Conservation (phyloP, 1,140 invertebrate species). For the Papilio dardanus region DNA sequence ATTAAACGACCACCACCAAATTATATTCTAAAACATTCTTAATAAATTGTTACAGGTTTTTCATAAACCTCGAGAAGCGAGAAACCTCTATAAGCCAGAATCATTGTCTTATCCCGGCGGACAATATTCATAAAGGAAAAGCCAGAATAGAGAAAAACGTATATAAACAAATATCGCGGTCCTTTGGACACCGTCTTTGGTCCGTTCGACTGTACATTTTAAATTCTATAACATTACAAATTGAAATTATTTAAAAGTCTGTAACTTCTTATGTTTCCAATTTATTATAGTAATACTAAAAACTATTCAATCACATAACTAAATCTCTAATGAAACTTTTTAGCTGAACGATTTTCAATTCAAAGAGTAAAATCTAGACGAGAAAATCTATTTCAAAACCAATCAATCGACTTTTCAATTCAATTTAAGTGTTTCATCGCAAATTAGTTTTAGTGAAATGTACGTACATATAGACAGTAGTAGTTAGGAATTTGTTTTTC, state of each 20-base stretch:
- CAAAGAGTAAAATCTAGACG: slow-evolving; percentile 13
- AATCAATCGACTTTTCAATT: slow-evolving; percentile 23
- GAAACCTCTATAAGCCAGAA: too few relatives aligned
- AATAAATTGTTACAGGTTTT: too few relatives aligned
- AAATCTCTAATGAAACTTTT: background rate
- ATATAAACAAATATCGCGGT: too few relatives aligned
- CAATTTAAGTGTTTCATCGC: slow-evolving; percentile 24
- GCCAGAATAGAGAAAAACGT: too few relatives aligned
- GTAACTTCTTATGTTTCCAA: background rate
- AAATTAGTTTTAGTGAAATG: slow-evolving; percentile 28
- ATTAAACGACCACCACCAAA: too few relatives aligned
- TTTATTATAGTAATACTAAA: background rate
- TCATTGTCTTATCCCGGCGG: too few relatives aligned
- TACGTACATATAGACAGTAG: background rate
- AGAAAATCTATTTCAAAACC: slow-evolving; percentile 24
- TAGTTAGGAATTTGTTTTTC: background rate
- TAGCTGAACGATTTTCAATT: slow-evolving; percentile 18
- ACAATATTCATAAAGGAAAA: too few relatives aligned
- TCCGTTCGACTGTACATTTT: background rate
- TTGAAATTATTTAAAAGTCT: background rate
- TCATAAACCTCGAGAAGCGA: too few relatives aligned
- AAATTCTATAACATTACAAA: background rate
- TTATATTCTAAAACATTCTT: too few relatives aligned
- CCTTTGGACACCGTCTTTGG: too few relatives aligned
- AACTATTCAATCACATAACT: slow-evolving; percentile 9